Evolutionary conservation across 1,140 invertebrate species (phyloP), one percentile per base, ranked within the genome.

Genomic region (Lepeophtheirus salmonis): DNA sequence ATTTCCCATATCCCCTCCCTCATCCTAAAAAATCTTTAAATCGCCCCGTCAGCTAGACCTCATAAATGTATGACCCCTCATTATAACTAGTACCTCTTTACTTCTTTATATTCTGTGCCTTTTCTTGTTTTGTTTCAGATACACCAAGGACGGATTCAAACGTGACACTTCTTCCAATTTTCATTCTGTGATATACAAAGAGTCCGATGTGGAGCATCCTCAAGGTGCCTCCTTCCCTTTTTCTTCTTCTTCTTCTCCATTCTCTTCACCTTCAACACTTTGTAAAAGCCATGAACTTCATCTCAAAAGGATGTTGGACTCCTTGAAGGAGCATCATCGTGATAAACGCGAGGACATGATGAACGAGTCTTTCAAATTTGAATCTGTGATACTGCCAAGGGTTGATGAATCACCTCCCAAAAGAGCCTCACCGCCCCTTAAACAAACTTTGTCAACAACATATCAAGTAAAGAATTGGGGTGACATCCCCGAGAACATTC

Each of bases 161-260:
- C 20, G 52, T 14, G 52, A 21, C 10, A 26, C 64, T 17, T 26
- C 22, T n/a, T 50, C 22, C 22, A 62, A 70, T 17, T 81, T 80
- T 68, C 86, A 89, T 73, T 84, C 83, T 62, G 80, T 90, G 67
- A 82, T 89, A 61, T 91, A 91, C 73, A 79, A 80, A 66, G 71
- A 78, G 49, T 83, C 83, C 22, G 86, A 89, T 71, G 86, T 90
- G 41, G 72, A 77, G 63, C 78, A 80, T 69, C 82, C 81, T 30
- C 50, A 16, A 6, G 24, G 51, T 55, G 23, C 49, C 14, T 48
- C 41, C 22, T 16, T 63, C 23, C 53, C 51, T 12, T 18, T 16
- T 52, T 16, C n/a, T 18, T 12, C n/a, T 18, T 52, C 4, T 16
- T 10, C 30, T n/a, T 12, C 10, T 41, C n/a, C 30, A 12, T 10